phyloP scores from a whole-genome alignment of 2,797 vertebrate species.

The Pseudomugil tenellus region DNA sequence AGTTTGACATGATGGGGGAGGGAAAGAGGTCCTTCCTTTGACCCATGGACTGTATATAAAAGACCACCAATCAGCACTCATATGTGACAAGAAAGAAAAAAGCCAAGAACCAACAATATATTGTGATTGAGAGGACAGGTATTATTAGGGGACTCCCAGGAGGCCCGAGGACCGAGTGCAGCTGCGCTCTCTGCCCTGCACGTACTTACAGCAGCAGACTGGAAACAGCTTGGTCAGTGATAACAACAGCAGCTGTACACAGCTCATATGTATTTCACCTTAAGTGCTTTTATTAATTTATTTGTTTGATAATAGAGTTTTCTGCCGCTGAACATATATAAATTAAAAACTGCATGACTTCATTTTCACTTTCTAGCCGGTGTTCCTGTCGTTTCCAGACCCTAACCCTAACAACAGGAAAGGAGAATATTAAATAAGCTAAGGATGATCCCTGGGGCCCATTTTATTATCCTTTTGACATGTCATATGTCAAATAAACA shows the following conservation, averaged over 20 bases:
- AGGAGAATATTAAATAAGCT: not conserved
- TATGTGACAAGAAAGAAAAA: conserved; percentile 38
- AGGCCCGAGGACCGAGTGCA: conserved; percentile 40
- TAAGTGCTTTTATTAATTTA: conserved; percentile 11
- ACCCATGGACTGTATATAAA: conserved; percentile 11
- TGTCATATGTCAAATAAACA: not conserved
- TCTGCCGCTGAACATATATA: not conserved
- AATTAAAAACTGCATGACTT: not conserved
- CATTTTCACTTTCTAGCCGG: not conserved
- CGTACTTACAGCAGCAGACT: conserved; percentile 49
- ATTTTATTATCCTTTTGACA: not conserved
- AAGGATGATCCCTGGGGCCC: not conserved
- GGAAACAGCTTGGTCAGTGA: conserved; percentile 41
- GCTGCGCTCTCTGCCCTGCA: conserved; percentile 41
- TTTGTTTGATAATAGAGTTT: conserved; percentile 11
- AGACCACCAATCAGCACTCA: conserved; percentile 50
- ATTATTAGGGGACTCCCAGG: conserved; percentile 60
- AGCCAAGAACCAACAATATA: conserved; percentile 42
- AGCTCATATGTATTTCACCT: conserved; percentile 3
- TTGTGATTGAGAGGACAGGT: conserved; percentile 60
- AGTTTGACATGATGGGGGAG: conserved; percentile 37
- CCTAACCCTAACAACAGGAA: not conserved
- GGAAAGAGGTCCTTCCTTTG: conserved; percentile 36
- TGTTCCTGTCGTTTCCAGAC: not conserved
- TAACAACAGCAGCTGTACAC: conserved; percentile 4